Conservation (phyloP, 2,797 vertebrate genomes). For the Sebastes alutus region DNA sequence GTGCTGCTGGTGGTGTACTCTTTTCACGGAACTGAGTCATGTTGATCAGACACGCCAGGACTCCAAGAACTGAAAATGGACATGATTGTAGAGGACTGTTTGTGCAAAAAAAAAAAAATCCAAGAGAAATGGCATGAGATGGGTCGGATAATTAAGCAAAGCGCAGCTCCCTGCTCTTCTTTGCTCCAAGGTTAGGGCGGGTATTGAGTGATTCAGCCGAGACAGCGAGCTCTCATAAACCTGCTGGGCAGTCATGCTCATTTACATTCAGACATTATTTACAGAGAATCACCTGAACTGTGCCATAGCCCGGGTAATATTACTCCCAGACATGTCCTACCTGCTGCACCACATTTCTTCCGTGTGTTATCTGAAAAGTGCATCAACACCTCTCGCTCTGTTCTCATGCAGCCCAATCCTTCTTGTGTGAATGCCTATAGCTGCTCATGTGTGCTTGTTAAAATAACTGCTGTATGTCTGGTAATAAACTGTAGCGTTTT, state of each 20-base stretch:
- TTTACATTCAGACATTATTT: conserved; percentile 53
- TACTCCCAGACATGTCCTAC: conserved; percentile 66
- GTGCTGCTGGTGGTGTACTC: neutral
- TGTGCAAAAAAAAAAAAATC: neutral
- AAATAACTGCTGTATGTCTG: conserved; percentile 14
- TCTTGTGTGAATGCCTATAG: neutral
- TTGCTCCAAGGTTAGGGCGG: conserved; percentile 15
- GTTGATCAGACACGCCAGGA: neutral
- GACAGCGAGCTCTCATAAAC: conserved; percentile 33
- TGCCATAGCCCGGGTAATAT: conserved; percentile 43
- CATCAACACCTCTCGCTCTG: conserved; percentile 21
- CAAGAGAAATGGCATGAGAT: conserved; percentile 24
- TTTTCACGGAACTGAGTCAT: neutral
- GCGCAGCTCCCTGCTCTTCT: conserved; percentile 12
- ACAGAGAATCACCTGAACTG: conserved; percentile 34
- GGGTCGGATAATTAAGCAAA: conserved; percentile 26
- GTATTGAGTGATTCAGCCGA: conserved; percentile 25
- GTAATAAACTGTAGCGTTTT: neutral
- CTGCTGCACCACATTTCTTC: conserved; percentile 75
- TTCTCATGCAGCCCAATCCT: conserved; percentile 8
- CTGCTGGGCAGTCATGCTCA: conserved; percentile 52
- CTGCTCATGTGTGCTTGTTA: conserved; percentile 11
- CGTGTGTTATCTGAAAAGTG: conserved; percentile 36
- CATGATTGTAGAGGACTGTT: neutral
- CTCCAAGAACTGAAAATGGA: conserved; percentile 9